These are phyloP conservation scores for Siniperca obscura DNA, from an alignment of 2,797 vertebrate species.

Conservation along the genomic window DNA sequence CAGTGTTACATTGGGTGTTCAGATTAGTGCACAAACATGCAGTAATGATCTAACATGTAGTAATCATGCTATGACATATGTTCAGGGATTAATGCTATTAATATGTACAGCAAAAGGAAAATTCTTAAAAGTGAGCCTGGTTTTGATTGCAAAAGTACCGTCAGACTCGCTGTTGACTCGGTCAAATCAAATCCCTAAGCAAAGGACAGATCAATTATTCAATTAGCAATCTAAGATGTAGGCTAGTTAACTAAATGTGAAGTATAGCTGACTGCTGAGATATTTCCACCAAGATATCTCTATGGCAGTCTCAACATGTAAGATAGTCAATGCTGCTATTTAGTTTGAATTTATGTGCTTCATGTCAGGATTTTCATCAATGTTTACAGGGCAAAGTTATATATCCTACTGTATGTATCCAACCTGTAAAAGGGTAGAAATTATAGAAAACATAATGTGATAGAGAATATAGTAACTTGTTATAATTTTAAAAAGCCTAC, in stretches of 20 bases:
- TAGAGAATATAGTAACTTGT: background rate
- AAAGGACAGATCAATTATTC: conserved; percentile 49
- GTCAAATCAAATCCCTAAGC: conserved; percentile 46
- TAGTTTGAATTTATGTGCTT: background rate
- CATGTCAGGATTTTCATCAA: background rate
- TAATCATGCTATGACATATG: background rate
- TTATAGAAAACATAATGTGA: background rate
- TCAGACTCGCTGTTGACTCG: background rate
- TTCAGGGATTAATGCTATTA: background rate
- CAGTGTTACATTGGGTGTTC: background rate
- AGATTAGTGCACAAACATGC: background rate
- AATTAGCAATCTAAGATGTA: conserved; percentile 42
- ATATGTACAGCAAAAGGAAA: background rate
- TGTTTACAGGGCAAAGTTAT: background rate
- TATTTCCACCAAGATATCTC: background rate
- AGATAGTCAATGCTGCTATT: background rate
- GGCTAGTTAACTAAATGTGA: background rate
- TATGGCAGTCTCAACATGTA: background rate
- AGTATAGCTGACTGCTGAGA: background rate
- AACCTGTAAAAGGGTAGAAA: conserved; percentile 4
- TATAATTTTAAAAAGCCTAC: background rate
- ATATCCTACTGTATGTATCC: background rate
- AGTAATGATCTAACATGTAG: background rate
- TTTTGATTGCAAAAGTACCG: background rate
- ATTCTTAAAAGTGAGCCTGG: conserved; percentile 10